phyloP scores from a whole-genome alignment of 1,140 invertebrate genomes.

The Ylistrum balloti region DNA sequence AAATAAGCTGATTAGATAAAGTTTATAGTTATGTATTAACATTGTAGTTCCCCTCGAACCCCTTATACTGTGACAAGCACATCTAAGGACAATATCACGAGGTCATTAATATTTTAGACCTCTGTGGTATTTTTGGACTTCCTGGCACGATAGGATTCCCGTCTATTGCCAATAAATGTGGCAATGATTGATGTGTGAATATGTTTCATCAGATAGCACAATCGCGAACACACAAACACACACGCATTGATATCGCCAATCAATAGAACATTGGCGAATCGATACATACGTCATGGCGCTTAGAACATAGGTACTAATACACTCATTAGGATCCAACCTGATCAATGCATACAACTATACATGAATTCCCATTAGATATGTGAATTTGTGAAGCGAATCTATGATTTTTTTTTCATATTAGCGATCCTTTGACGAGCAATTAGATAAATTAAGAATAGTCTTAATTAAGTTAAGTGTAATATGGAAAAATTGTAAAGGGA shows the following conservation, averaged over 20 bases:
- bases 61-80: neutral
- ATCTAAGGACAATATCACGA: neutral
- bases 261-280: neutral
- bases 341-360: too few species aligned
- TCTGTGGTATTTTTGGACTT: slow-evolving; percentile 26
- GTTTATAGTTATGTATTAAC: too few species aligned
- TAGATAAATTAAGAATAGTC: too few species aligned
- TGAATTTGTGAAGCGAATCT: too few species aligned
- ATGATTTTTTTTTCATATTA: too few species aligned
- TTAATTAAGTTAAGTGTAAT: too few species aligned
- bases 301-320: too few species aligned
- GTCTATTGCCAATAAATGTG: slow-evolving; percentile 24
- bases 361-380: too few species aligned
- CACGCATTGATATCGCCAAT: neutral
- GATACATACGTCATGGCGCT: neutral
- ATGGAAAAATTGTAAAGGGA: too few species aligned
- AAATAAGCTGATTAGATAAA: too few species aligned
- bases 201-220: slow-evolving; percentile 18
- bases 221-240: neutral
- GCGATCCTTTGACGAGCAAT: too few species aligned
- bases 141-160: slow-evolving; percentile 22
- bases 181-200: slow-evolving; percentile 38
- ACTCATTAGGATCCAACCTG: too few species aligned
- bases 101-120: slow-evolving; percentile 10
- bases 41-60: neutral